Conservation (phyloP, 2,113 vertebrate genomes). For the Meles meles region DNA sequence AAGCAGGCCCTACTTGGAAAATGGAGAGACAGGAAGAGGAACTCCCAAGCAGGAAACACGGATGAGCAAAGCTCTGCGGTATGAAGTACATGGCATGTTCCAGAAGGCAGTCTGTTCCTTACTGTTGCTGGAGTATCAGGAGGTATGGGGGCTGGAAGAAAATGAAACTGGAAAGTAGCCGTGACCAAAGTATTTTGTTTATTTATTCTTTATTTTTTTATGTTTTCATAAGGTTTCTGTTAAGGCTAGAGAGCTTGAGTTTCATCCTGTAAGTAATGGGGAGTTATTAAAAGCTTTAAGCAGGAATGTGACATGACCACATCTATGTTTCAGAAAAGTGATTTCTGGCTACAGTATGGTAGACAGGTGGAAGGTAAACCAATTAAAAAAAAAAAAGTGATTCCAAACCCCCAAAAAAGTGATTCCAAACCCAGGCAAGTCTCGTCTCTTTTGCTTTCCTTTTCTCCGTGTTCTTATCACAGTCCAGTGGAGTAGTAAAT, state of each 20-base stretch:
- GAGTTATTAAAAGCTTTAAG: neutral
- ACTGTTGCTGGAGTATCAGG: neutral
- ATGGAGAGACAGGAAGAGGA: neutral
- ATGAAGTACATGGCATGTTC: neutral
- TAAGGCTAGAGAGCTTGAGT: neutral
- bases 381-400: neutral
- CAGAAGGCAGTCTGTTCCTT: neutral
- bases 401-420: neutral
- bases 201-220: neutral
- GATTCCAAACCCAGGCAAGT: neutral
- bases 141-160: neutral
- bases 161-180: neutral
- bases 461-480: neutral
- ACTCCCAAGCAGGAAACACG: neutral
- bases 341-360: neutral
- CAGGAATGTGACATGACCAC: neutral
- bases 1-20: neutral
- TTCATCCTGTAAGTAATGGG: neutral
- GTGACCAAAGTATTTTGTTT: neutral
- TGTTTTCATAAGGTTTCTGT: too few relatives aligned
- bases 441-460: neutral
- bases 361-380: neutral
- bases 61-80: neutral
- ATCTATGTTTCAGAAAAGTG: neutral
- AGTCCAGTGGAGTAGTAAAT: neutral